These are phyloP conservation scores for Lymantria monacha DNA, from an alignment of 2,888 invertebrate genomes.

Conservation along the genomic window DNA sequence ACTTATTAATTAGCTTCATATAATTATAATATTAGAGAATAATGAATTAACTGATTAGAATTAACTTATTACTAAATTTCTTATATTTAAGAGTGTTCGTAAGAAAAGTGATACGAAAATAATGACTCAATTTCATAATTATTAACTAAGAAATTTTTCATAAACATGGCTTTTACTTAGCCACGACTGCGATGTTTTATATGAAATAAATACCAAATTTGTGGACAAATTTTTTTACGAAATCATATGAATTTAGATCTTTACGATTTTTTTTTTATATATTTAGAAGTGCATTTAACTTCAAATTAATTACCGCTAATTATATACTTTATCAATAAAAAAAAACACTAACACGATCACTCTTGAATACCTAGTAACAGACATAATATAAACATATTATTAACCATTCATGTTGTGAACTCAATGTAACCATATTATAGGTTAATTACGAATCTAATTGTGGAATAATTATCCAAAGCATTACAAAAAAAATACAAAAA, in stretches of 20 bases:
- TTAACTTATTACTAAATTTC: conserved; percentile 9
- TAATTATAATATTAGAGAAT: conserved; percentile 12
- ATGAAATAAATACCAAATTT: conserved; percentile 20
- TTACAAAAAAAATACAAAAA: not conserved
- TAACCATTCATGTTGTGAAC: not conserved
- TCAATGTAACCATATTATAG: not conserved
- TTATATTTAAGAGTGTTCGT: conserved; percentile 15
- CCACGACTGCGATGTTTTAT: conserved; percentile 23
- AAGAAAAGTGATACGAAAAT: conserved; percentile 12
- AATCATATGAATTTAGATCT: too few relatives aligned
- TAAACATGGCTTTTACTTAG: conserved; percentile 14
- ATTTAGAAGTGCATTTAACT: too few relatives aligned
- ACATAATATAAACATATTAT: too few relatives aligned
- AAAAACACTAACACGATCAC: too few relatives aligned
- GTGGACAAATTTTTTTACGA: too few relatives aligned
- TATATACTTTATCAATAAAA: too few relatives aligned
- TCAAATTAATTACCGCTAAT: too few relatives aligned
- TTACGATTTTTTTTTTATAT: not conserved
- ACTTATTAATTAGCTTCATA: not conserved
- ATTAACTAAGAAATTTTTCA: conserved; percentile 5
- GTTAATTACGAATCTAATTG: not conserved
- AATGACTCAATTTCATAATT: too few relatives aligned
- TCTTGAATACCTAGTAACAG: too few relatives aligned
- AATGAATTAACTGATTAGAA: conserved; percentile 30
- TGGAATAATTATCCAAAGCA: not conserved